A percentile compares a stretch with the other conserved stretches of the same genome.
Conservation (phyloP, 1,140 invertebrate species). For the Amphibalanus amphitrite region DNA sequence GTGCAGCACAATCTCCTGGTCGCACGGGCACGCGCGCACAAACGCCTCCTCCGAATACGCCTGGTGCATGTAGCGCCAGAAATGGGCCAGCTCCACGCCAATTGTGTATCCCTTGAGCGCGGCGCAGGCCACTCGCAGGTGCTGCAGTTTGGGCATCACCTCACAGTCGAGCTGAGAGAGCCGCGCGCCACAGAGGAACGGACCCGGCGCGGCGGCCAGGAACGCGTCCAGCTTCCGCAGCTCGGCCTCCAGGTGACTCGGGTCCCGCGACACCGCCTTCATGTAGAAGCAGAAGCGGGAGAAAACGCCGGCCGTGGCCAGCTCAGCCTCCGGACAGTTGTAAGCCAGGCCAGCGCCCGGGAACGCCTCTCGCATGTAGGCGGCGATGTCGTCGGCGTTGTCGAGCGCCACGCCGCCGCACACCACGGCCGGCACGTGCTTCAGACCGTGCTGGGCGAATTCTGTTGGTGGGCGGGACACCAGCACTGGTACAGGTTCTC, state of each 20-base stretch:
- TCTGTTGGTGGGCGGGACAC: constrained; percentile 26
- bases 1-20: constrained; percentile 40
- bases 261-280: constrained; percentile 33
- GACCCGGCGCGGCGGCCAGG: constrained; percentile 18
- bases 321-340: constrained; percentile 29
- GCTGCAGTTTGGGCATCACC: constrained; percentile 39
- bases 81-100: constrained; percentile 30
- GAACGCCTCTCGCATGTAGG: constrained; percentile 35
- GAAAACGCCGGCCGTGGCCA: constrained; percentile 34
- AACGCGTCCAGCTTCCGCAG: constrained; percentile 30
- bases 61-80: constrained; percentile 41
- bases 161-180: constrained; percentile 36
- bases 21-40: constrained; percentile 39
- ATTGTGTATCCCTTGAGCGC: constrained; percentile 35
- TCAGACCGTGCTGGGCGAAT: constrained; percentile 32
- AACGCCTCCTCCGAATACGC: constrained; percentile 39
- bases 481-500: not conserved
- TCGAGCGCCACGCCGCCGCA: constrained; percentile 27
- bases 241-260: constrained; percentile 29
- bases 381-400: constrained; percentile 36
- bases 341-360: constrained; percentile 28
- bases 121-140: constrained; percentile 36
- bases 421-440: constrained; percentile 32
- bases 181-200: constrained; percentile 30
- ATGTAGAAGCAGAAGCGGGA: constrained; percentile 41